phyloP scores from a whole-genome alignment of 2,888 invertebrate genomes.

The Sthenelais limicola region DNA sequence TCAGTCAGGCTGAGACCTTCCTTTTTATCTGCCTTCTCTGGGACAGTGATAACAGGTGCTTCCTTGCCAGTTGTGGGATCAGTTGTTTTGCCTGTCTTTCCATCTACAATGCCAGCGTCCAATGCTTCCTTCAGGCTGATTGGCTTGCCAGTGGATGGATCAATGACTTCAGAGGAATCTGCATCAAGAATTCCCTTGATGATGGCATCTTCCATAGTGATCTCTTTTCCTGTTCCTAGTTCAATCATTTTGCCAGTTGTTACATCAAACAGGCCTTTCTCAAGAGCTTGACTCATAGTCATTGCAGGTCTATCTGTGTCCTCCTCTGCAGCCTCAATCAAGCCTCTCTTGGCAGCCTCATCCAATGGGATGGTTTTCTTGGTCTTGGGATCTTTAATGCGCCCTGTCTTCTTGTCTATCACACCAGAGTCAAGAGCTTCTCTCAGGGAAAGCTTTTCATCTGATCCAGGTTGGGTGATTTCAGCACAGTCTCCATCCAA shows the following conservation, averaged over 20 bases:
- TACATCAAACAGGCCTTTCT: constrained; percentile 77
- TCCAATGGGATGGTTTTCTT: constrained; percentile 73
- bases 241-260: constrained; percentile 47
- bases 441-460: constrained; percentile 75
- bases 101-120: constrained; percentile 68
- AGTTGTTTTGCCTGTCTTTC: constrained; percentile 76
- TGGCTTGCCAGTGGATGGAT: neutral
- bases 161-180: neutral
- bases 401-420: constrained; percentile 81
- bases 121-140: constrained; percentile 79
- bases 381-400: constrained; percentile 79
- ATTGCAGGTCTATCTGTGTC: constrained; percentile 78
- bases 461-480: constrained; percentile 81
- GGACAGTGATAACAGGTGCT: too few relatives aligned
- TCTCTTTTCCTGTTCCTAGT: constrained; percentile 85
- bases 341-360: constrained; percentile 83
- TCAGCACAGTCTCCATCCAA: constrained; percentile 81
- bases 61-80: constrained; percentile 51
- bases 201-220: constrained; percentile 86
- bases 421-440: constrained; percentile 89
- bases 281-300: constrained; percentile 76
- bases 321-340: constrained; percentile 67
- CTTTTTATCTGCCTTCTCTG: too few relatives aligned
- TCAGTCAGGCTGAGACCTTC: constrained; percentile 77
- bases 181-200: neutral